Conservation (phyloP, 1,140 invertebrate species). For the Bactericera cockerelli region DNA sequence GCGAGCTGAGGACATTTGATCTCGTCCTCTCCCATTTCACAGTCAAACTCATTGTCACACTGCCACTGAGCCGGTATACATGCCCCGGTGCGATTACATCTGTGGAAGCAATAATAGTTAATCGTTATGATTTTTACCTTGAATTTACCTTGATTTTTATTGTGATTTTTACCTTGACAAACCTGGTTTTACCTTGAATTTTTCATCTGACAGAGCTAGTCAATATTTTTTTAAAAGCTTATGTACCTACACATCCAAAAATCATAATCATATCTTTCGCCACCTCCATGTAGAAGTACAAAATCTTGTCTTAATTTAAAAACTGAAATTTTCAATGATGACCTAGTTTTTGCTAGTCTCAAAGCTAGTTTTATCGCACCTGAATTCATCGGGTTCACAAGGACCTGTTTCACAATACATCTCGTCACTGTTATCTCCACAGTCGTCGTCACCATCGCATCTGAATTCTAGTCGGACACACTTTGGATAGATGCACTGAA, state of each 20-base stretch:
- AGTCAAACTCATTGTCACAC: conserved; percentile 72
- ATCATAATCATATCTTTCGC: too few relatives aligned
- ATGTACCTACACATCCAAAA: too few relatives aligned
- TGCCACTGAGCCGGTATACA: conserved; percentile 59
- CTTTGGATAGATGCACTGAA: conserved; percentile 45
- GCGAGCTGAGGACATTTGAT: conserved; percentile 41
- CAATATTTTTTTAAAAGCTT: too few relatives aligned
- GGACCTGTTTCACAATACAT: conserved; percentile 38
- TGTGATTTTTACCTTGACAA: too few relatives aligned
- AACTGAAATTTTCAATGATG: too few relatives aligned
- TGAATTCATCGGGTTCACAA: conserved; percentile 51
- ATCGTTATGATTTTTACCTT: conserved; percentile 10
- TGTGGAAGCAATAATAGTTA: conserved; percentile 26
- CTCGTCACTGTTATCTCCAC: conserved; percentile 72
- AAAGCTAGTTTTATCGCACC: too few relatives aligned
- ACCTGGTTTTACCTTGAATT: too few relatives aligned
- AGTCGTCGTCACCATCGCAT: conserved; percentile 79
- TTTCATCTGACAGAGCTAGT: too few relatives aligned
- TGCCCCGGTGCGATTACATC: conserved; percentile 42
- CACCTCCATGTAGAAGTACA: too few relatives aligned
- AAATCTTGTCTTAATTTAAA: too few relatives aligned
- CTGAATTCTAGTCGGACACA: conserved; percentile 56
- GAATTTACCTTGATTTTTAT: conserved; percentile 4
- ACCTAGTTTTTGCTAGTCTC: too few relatives aligned
- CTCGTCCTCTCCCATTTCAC: conserved; percentile 67